Evolutionary conservation across 2,888 invertebrate species (phyloP).

Genomic region (Crocallis elinguaria): DNA sequence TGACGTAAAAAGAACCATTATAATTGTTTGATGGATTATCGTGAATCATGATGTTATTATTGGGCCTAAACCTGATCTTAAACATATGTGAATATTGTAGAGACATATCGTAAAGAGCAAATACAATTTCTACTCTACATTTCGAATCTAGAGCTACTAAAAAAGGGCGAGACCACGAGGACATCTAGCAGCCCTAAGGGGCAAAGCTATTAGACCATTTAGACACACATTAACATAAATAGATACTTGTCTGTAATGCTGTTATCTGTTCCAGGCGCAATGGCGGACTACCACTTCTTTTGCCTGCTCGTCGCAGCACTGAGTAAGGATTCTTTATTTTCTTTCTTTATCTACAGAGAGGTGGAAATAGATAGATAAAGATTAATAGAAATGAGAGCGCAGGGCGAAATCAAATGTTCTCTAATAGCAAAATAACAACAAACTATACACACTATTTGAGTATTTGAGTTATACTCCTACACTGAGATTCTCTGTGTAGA

Average conservation of each 20-base stretch:
- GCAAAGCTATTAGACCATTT: constrained; percentile 4
- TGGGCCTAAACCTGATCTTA: too few relatives aligned
- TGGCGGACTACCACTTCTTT: constrained; percentile 66
- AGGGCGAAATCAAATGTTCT: too few relatives aligned
- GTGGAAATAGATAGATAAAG: too few relatives aligned
- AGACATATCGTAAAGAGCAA: neutral
- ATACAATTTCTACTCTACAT: neutral
- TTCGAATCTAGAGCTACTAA: neutral
- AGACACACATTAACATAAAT: constrained; percentile 19
- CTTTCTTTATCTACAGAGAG: neutral
- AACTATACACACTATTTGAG: too few relatives aligned
- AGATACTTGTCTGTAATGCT: constrained; percentile 4
- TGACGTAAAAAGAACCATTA: neutral
- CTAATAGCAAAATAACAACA: too few relatives aligned
- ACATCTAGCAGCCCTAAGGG: constrained; percentile 1
- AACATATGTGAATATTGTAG: neutral
- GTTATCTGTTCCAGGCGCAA: constrained; percentile 61
- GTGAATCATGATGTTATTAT: too few relatives aligned
- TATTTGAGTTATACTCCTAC: too few relatives aligned
- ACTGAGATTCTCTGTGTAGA: too few relatives aligned
- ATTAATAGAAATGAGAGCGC: too few relatives aligned
- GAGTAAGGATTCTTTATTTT: constrained; percentile 55
- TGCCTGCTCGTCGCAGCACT: constrained; percentile 60
- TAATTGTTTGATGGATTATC: too few relatives aligned
- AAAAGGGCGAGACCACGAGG: neutral